These are phyloP conservation scores for Aix galericulata DNA, from an alignment of 2,113 vertebrate species.

Conservation along the genomic window DNA sequence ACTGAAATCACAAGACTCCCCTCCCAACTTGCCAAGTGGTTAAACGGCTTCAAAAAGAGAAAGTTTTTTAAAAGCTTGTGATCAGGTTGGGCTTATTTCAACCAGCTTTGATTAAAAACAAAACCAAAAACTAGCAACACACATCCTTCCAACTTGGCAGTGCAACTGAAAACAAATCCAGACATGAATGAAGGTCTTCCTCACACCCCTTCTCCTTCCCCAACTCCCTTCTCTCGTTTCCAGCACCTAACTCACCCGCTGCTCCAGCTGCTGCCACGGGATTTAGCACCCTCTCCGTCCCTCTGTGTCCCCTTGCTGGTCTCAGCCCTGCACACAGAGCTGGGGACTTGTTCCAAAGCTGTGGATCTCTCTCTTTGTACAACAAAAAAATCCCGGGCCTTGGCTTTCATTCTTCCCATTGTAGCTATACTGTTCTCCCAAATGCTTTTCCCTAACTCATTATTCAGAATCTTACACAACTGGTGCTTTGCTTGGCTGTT, in stretches of 20 bases:
- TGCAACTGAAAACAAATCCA: background rate
- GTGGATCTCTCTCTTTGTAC: background rate
- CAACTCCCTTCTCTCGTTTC: background rate
- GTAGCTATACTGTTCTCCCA: background rate
- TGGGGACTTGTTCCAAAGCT: fast-evolving
- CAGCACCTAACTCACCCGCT: background rate
- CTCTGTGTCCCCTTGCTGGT: background rate
- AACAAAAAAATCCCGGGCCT: background rate
- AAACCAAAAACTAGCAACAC: background rate
- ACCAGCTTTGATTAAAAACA: background rate
- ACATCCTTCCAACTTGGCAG: background rate
- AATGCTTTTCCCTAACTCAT: background rate
- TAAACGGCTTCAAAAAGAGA: background rate
- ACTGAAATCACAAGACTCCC: background rate
- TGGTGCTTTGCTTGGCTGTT: background rate
- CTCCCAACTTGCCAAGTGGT: background rate
- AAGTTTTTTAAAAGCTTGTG: background rate
- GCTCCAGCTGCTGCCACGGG: background rate
- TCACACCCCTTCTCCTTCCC: background rate
- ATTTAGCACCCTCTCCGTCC: background rate
- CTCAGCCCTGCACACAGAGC: background rate
- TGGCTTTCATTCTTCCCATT: background rate
- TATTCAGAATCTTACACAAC: background rate
- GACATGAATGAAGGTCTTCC: background rate
- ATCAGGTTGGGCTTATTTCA: background rate